phyloP scores from a whole-genome alignment of 2,797 vertebrate genomes.

The Aselliscus stoliczkanus region DNA sequence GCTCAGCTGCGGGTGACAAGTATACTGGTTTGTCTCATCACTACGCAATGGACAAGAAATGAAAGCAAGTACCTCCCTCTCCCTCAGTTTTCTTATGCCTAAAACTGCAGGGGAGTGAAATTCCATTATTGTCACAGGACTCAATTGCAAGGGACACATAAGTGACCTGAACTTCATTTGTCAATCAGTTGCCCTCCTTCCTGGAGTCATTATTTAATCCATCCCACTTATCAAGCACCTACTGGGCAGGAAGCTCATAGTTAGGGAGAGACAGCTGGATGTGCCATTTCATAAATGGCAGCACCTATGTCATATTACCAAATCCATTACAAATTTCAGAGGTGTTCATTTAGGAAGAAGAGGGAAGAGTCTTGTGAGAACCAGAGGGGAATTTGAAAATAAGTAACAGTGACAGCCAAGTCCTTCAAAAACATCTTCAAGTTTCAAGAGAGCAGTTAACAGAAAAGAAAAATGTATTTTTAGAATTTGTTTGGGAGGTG shows the following conservation, averaged over 20 bases:
- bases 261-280: background rate
- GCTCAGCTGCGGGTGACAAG: background rate
- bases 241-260: background rate
- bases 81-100: background rate
- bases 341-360: background rate
- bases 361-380: background rate
- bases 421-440: conserved; percentile 35
- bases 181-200: background rate
- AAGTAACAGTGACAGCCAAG: conserved; percentile 21
- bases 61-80: background rate
- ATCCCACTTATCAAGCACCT: background rate
- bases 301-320: background rate
- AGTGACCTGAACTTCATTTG: background rate
- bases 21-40: background rate
- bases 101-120: background rate
- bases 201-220: background rate
- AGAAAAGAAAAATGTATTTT: conserved; percentile 60
- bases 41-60: background rate
- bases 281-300: background rate
- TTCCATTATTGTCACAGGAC: background rate
- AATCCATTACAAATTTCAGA: background rate
- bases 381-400: conserved; percentile 25
- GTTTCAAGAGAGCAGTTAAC: conserved; percentile 68
- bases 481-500: conserved; percentile 65
- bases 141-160: background rate